These are phyloP conservation scores for Caiman crocodilus DNA, from an alignment of 2,797 vertebrate species.

Conservation along the genomic window DNA sequence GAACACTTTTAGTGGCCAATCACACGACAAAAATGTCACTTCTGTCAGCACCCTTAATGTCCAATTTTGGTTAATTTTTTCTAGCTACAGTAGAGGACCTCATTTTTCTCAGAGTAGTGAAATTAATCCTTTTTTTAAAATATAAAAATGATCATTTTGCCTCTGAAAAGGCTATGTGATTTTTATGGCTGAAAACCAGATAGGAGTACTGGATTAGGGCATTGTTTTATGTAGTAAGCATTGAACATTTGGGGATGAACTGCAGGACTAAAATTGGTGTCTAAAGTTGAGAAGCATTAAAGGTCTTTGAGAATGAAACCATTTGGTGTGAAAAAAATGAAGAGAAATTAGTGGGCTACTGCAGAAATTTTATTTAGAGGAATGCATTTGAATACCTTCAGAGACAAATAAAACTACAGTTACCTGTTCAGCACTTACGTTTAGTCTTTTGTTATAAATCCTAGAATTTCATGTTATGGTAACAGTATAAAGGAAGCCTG, in stretches of 20 bases:
- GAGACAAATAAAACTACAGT: no score
- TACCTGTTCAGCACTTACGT: no score
- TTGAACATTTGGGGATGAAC: background rate
- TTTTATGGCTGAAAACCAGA: background rate
- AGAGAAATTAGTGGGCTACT: background rate
- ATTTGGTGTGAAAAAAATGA: background rate
- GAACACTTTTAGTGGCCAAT: no score
- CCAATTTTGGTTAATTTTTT: background rate
- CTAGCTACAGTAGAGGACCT: background rate
- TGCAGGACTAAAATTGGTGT: background rate
- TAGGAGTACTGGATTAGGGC: background rate
- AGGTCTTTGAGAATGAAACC: background rate
- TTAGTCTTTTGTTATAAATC: no score
- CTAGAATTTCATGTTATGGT: no score
- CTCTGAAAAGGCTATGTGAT: background rate
- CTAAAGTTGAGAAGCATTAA: background rate
- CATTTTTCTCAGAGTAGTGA: background rate
- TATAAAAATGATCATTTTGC: background rate
- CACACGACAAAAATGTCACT: no score
- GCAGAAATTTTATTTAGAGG: background rate
- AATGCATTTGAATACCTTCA: background rate
- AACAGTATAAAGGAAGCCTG: no score
- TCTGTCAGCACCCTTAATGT: background rate
- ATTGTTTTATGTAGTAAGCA: background rate
- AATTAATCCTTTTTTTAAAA: background rate